Percentiles rank a stretch among this genome's conserved stretches.
Conservation (phyloP, 2,113 vertebrate species). For the Myrmecobius fasciatus region DNA sequence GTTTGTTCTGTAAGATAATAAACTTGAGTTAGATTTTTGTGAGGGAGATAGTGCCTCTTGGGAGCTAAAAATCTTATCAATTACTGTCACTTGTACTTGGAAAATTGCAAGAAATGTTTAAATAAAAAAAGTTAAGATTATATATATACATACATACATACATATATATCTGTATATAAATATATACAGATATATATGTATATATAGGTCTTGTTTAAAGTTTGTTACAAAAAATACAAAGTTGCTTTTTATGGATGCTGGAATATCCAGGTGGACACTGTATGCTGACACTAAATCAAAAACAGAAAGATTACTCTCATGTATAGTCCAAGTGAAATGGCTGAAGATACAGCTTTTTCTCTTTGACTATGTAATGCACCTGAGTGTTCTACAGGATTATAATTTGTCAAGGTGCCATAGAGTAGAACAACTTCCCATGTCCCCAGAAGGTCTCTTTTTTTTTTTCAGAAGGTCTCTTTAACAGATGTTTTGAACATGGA, state of each 20-base stretch:
- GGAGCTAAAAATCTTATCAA: slow-evolving; percentile 25
- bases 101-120: slow-evolving; percentile 32
- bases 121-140: slow-evolving; percentile 8
- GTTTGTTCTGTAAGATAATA: slow-evolving; percentile 36
- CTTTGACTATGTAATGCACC: neutral
- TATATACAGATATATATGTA: too few relatives aligned
- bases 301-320: neutral
- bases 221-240: slow-evolving; percentile 24
- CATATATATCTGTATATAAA: too few relatives aligned
- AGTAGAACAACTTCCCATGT: neutral
- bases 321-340: neutral
- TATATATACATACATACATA: too few relatives aligned
- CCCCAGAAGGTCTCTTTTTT: neutral
- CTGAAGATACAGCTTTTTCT: neutral
- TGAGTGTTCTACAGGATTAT: neutral
- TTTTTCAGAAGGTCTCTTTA: neutral
- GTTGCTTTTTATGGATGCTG: neutral
- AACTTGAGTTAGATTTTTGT: neutral
- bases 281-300: neutral
- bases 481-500: neutral
- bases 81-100: neutral
- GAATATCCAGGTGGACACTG: neutral
- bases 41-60: neutral
- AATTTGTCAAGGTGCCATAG: neutral
- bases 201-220: neutral